These are phyloP conservation scores for Acleris holmiana DNA, from an alignment of 2,888 invertebrate genomes.

Conservation along the genomic window DNA sequence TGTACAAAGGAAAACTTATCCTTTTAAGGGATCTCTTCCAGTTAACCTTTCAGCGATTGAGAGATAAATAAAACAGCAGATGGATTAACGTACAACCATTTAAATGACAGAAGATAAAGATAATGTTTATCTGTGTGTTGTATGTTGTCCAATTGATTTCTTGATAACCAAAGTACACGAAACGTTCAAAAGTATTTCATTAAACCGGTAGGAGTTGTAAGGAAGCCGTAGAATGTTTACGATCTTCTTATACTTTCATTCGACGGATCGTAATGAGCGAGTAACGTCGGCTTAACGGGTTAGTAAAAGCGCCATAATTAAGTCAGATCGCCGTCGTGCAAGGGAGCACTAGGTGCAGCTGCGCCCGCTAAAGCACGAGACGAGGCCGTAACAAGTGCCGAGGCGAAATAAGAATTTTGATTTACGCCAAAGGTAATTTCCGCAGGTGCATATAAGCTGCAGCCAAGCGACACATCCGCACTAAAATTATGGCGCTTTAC, in stretches of 20 bases:
- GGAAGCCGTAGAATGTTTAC: not conserved
- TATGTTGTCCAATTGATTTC: not conserved
- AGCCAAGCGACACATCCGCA: constrained; percentile 48
- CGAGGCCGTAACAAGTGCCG: constrained; percentile 61
- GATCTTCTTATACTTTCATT: not conserved
- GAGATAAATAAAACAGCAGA: too few species aligned
- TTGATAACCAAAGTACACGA: too few species aligned
- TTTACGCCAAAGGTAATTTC: constrained; percentile 72
- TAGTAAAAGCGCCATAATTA: constrained; percentile 16
- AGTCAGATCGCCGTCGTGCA: constrained; percentile 4
- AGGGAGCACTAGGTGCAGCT: constrained; percentile 14
- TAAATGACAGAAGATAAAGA: too few species aligned
- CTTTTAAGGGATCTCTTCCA: too few species aligned
- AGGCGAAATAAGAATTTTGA: constrained; percentile 75
- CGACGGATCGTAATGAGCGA: not conserved
- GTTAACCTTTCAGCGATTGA: too few species aligned
- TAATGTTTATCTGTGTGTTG: too few species aligned
- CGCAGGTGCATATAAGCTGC: constrained; percentile 73
- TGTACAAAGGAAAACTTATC: too few species aligned
- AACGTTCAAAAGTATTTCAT: too few species aligned
- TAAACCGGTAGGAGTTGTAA: not conserved
- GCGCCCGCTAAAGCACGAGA: constrained; percentile 38
- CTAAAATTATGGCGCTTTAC: constrained; percentile 56
- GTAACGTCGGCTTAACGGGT: constrained; percentile 1
- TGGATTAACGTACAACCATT: too few species aligned